These are phyloP conservation scores for Stylophora pistillata DNA, from an alignment of 64 coral and sea anemone species.

Conservation along the genomic window DNA sequence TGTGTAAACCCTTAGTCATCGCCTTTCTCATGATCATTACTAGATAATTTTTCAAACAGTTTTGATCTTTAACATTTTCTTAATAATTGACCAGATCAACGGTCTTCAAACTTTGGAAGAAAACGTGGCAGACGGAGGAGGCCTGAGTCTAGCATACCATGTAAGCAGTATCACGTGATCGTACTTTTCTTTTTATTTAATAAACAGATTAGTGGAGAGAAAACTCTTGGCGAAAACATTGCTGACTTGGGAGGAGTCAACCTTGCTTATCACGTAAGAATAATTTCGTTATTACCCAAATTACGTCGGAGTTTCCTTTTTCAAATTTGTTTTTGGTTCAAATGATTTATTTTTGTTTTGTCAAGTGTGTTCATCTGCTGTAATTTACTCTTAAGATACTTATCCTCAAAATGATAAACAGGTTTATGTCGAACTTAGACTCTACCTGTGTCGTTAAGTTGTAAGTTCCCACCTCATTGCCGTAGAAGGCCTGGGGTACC, in stretches of 20 bases:
- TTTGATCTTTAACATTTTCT: not conserved
- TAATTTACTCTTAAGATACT: too few species aligned
- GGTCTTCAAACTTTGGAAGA: constrained; percentile 35
- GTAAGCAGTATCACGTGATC: constrained; percentile 18
- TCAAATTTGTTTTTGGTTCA: too few species aligned
- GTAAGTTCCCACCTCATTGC: too few species aligned
- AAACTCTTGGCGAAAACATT: constrained; percentile 99
- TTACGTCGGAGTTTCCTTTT: too few species aligned
- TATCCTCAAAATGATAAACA: too few species aligned
- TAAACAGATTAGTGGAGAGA: constrained; percentile 71
- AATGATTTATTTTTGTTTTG: too few species aligned
- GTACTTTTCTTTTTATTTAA: not conserved
- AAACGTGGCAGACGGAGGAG: constrained; percentile 34
- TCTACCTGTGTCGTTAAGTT: too few species aligned
- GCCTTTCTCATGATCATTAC: not conserved
- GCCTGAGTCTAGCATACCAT: constrained; percentile 3
- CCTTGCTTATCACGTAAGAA: constrained; percentile 87
- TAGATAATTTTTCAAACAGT: too few species aligned
- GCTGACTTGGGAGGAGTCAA: constrained; percentile 97
- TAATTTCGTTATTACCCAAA: not conserved
- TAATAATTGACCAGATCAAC: constrained; percentile 20
- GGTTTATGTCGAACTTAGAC: too few species aligned
- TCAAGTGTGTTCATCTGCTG: too few species aligned
- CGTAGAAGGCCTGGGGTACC: too few species aligned
- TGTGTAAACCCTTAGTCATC: too few species aligned